phyloP scores from a whole-genome alignment of 1,140 invertebrate genomes.

The Sycobia sp. region DNA sequence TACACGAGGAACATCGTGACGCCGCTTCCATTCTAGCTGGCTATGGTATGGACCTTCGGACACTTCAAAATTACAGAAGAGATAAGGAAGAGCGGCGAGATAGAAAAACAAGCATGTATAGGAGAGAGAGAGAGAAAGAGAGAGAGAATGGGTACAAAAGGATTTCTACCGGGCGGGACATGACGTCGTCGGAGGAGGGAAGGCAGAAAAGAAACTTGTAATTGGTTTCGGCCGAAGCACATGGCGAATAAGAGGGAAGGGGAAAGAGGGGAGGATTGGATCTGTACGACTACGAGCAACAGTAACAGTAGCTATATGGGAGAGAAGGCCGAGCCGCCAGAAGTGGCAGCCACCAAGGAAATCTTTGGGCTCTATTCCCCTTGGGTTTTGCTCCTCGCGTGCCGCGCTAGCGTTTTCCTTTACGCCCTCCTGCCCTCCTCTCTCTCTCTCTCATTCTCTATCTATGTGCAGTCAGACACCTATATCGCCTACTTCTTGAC shows the following conservation, averaged over 20 bases:
- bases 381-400: conserved; percentile 17
- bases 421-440: neutral
- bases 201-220: conserved; percentile 28
- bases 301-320: no score
- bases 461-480: no score
- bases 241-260: no score
- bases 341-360: conserved; percentile 36
- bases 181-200: neutral
- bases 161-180: conserved; percentile 7
- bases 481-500: no score
- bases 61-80: no score
- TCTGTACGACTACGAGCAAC: no score
- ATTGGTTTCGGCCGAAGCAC: conserved; percentile 26
- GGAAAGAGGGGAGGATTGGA: neutral
- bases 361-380: conserved; percentile 32
- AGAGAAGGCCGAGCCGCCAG: neutral
- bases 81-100: no score
- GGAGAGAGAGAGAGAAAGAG: no score
- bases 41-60: no score
- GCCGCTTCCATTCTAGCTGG: no score
- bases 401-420: neutral
- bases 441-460: neutral
- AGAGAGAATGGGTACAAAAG: conserved; percentile 19
- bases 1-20: no score
- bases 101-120: no score